Evolutionary conservation across 2,113 vertebrate genomes (phyloP), one percentile per base, ranked within the genome.

Genomic region (Gavia stellata): DNA sequence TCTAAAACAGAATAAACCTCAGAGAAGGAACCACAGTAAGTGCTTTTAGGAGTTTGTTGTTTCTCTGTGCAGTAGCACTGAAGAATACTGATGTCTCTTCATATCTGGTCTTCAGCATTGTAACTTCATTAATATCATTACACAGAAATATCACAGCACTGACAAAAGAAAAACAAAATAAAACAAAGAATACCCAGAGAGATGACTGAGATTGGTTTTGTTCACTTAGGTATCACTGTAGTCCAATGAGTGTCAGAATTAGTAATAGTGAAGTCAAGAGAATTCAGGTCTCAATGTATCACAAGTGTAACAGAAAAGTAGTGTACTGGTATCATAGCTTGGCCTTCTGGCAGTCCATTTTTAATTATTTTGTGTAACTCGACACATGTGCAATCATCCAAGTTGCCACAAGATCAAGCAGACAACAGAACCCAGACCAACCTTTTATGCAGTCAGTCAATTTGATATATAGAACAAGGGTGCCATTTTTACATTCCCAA

Each of bases 1-100:
- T 83, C 62, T 88, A 70, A 90, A 89, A 10, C 50, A 91, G 44
- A 93, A 68, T 82, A 95, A 94, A 90, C 53, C 75, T 89, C 52
- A 40, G 47, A 87, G 66, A 81, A 79, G 47, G 59, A 88, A 81
- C 58, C 53, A 84, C 21, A 47, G 29, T 77, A 94, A 94, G 42
- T 72, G 70, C 74, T 95, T 92, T 87, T 49, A 91, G 33, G 25
- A 67, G n/a, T 56, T 55, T 59, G 45, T 4, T 88, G 36, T 44
- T 96, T 81, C 83, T 58, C 50, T 55, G n/a, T 83, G 42, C 20
- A 52, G 29, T 47, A 91, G 58, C 66, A n/a, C 34, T 81, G n/a
- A 83, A 56, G 42, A 86, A 55, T 70, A 58, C 33, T 77, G 34
- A 50, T 86, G 13, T 71, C 42, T 81, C 38, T 91, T 93, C 42